phyloP scores from a whole-genome alignment of 2,797 vertebrate genomes.

The Astyanax mexicanus region DNA sequence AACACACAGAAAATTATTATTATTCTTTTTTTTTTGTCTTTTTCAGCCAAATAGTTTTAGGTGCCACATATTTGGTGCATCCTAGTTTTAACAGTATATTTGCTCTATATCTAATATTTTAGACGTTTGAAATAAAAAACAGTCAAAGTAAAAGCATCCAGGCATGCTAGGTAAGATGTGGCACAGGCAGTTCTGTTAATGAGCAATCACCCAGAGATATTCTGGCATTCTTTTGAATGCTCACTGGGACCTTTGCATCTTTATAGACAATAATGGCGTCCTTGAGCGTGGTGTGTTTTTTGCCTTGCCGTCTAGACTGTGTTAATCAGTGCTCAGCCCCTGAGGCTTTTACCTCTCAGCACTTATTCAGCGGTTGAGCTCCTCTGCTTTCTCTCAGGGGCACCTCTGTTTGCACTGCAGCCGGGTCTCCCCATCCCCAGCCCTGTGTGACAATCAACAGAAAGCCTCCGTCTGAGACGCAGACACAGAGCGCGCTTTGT shows the following conservation, averaged over 20 bases:
- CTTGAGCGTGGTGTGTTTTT: conserved; percentile 25
- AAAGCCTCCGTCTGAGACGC: not conserved
- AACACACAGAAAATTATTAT: too few species aligned
- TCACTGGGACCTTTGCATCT: conserved; percentile 18
- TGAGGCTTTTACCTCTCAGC: conserved; percentile 22
- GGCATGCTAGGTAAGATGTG: not conserved
- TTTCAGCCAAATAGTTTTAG: too few species aligned
- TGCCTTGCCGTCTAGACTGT: conserved; percentile 36
- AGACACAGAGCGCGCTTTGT: not conserved
- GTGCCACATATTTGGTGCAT: too few species aligned
- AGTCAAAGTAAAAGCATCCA: not conserved
- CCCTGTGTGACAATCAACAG: conserved; percentile 1
- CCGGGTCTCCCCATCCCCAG: not conserved
- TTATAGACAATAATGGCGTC: not conserved
- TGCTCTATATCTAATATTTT: not conserved
- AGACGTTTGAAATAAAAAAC: not conserved
- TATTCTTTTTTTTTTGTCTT: too few species aligned
- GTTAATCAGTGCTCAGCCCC: conserved; percentile 27
- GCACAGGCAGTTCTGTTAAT: not conserved
- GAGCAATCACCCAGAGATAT: not conserved
- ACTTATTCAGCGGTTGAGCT: conserved; percentile 11
- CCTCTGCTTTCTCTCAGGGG: not conserved
- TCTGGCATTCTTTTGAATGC: conserved; percentile 15
- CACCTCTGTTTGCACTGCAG: not conserved
- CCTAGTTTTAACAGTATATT: not conserved